phyloP scores from a whole-genome alignment of 2,888 invertebrate species.

The Sarcophaga caerulescens region DNA sequence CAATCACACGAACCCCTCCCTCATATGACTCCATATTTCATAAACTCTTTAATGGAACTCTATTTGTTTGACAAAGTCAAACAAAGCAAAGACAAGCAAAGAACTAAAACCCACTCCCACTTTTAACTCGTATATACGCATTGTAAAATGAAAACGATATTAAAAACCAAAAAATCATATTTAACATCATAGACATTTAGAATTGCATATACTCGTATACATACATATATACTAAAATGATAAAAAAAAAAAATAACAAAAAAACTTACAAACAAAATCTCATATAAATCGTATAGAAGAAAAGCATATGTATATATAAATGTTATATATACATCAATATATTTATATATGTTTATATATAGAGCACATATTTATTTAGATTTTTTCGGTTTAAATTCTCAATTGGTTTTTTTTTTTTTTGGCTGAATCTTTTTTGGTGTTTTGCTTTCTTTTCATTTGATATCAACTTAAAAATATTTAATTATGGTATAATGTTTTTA shows the following conservation, averaged over 20 bases:
- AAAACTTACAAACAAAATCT: conserved; percentile 42
- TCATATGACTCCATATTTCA: conserved; percentile 36
- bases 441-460: conserved; percentile 14
- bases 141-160: conserved; percentile 39
- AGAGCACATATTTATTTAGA: conserved; percentile 51
- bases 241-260: conserved; percentile 16
- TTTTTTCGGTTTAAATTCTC: conserved; percentile 11
- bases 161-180: conserved; percentile 66
- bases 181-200: conserved; percentile 69
- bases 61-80: conserved; percentile 33
- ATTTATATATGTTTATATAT: conserved; percentile 39
- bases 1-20: background rate
- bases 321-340: conserved; percentile 42
- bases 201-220: conserved; percentile 67
- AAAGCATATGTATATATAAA: conserved; percentile 32
- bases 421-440: background rate
- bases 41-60: conserved; percentile 26
- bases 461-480: background rate
- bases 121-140: conserved; percentile 57
- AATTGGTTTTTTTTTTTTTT: conserved; percentile 29
- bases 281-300: conserved; percentile 47
- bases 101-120: conserved; percentile 33
- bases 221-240: conserved; percentile 50
- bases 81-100: conserved; percentile 29
- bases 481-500: conserved; percentile 15